Conservation (phyloP, 2,888 invertebrate species). For the Drosophila quasianomalipes region DNA sequence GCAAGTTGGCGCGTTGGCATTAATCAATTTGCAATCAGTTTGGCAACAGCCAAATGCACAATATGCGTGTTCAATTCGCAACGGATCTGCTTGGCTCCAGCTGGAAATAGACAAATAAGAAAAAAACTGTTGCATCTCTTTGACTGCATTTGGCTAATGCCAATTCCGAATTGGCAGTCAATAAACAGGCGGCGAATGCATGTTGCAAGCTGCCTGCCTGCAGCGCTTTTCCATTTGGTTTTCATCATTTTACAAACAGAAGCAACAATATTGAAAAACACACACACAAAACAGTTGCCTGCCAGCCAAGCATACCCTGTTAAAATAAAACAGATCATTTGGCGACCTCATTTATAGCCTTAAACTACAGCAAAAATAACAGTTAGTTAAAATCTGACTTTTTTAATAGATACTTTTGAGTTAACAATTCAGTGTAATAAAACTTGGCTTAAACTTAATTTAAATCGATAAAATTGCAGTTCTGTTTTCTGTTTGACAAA, state of each 20-base stretch:
- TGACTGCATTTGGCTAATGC: conserved; percentile 9
- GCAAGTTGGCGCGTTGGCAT: conserved; percentile 21
- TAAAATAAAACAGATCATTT: background rate
- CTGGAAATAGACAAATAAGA: background rate
- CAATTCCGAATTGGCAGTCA: conserved; percentile 13
- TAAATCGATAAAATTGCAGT: background rate
- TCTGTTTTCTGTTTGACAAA: background rate
- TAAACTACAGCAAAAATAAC: background rate
- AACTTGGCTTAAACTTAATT: background rate
- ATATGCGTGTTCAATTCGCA: conserved; percentile 30
- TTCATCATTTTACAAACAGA: conserved; percentile 46
- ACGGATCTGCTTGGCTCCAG: conserved; percentile 20
- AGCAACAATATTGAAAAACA: background rate
- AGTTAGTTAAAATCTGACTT: no score
- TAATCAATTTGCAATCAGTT: conserved; percentile 60
- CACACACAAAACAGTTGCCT: conserved; percentile 5
- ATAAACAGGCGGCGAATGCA: conserved; percentile 3
- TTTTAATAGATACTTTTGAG: background rate
- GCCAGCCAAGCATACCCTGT: background rate
- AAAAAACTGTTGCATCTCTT: conserved; percentile 17
- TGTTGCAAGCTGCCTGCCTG: conserved; percentile 13
- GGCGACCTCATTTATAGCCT: background rate
- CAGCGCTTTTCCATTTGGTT: conserved; percentile 52
- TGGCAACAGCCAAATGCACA: conserved; percentile 25
- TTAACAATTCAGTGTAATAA: background rate